Conservation (phyloP, 2,797 vertebrate genomes). For the Halcyon leucocephala region DNA sequence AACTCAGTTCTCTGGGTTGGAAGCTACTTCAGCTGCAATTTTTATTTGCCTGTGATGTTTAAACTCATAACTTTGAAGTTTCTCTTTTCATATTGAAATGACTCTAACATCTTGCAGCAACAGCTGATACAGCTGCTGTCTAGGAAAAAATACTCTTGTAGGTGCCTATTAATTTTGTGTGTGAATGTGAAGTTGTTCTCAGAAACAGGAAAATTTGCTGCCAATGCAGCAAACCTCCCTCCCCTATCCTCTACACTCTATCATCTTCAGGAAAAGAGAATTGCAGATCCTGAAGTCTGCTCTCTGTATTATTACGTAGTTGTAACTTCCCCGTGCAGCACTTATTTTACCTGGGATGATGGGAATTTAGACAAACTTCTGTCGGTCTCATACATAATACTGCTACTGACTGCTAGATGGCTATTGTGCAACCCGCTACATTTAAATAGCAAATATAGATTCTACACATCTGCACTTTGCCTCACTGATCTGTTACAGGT, state of each 20-base stretch:
- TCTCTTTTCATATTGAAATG: neutral
- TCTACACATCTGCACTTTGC: neutral
- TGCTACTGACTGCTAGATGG: neutral
- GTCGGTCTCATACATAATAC: neutral
- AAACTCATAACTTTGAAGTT: neutral
- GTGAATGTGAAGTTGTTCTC: neutral
- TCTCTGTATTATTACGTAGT: neutral
- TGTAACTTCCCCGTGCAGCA: neutral
- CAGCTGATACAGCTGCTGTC: neutral
- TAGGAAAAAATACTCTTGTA: neutral
- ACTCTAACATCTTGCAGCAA: neutral
- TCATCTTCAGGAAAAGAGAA: neutral
- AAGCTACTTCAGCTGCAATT: neutral
- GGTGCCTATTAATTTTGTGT: neutral
- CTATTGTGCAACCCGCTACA: neutral
- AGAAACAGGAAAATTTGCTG: neutral
- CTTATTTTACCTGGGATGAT: neutral
- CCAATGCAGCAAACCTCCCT: neutral
- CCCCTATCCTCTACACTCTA: neutral
- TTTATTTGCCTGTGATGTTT: neutral
- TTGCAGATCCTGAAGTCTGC: neutral
- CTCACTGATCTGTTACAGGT: neutral
- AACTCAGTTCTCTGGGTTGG: neutral
- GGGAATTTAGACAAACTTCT: neutral
- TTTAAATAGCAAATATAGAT: neutral